These are phyloP conservation scores for Enteromius paludinosus DNA, from an alignment of 2,797 vertebrate genomes.

Conservation along the genomic window DNA sequence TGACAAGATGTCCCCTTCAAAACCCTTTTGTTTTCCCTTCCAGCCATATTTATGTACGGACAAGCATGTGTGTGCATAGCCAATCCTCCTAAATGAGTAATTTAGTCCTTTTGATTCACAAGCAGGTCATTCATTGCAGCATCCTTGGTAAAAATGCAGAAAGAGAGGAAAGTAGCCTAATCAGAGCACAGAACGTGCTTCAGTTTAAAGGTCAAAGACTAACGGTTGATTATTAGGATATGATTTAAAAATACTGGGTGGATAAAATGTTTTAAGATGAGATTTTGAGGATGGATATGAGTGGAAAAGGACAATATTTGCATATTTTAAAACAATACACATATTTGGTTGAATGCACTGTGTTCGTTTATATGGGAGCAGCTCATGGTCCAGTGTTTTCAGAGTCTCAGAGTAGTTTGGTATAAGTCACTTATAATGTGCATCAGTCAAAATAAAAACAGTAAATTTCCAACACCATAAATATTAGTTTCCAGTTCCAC, in stretches of 20 bases:
- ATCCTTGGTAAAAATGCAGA: conserved; percentile 19
- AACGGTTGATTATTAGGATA: conserved; percentile 36
- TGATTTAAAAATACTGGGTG: conserved; percentile 18
- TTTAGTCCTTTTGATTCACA: conserved; percentile 50
- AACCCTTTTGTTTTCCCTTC: conserved; percentile 3
- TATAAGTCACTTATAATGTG: not conserved
- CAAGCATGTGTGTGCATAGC: conserved; percentile 42
- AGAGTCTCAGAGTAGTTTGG: not conserved
- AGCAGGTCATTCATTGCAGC: conserved; percentile 33
- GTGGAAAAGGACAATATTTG: not conserved
- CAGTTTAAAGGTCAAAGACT: conserved; percentile 52
- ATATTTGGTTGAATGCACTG: not conserved
- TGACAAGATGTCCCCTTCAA: conserved; percentile 30
- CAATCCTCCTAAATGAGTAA: conserved; percentile 50
- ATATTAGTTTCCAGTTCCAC: too few relatives aligned
- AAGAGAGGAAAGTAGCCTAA: conserved; percentile 34
- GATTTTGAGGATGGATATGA: not conserved
- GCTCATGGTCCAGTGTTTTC: not conserved
- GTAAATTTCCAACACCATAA: too few relatives aligned
- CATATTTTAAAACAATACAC: not conserved
- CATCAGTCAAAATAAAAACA: too few relatives aligned
- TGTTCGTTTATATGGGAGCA: not conserved
- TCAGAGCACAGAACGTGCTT: conserved; percentile 45
- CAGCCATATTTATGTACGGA: not conserved
- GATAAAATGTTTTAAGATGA: not conserved